Conservation (phyloP, 2,888 invertebrate species). For the Orgyia antiqua region DNA sequence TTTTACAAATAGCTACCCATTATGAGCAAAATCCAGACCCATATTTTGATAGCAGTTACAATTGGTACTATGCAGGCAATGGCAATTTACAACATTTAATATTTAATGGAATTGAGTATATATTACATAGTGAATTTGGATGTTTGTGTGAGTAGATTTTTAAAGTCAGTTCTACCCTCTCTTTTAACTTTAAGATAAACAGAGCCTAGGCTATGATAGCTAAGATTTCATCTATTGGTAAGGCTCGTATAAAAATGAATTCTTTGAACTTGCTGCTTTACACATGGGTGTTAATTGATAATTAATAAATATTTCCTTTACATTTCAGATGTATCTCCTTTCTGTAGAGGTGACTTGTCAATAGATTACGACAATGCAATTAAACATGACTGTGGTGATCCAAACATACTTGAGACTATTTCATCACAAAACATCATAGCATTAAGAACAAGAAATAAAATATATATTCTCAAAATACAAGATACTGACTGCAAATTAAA, state of each 20-base stretch:
- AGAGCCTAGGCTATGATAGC: too few relatives aligned
- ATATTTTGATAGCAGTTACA: constrained; percentile 51
- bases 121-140: constrained; percentile 55
- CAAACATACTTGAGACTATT: constrained; percentile 59
- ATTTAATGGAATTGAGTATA: constrained; percentile 46
- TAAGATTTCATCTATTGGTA: too few relatives aligned
- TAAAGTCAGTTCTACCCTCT: too few relatives aligned
- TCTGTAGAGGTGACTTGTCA: constrained; percentile 34
- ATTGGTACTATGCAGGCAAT: constrained; percentile 69
- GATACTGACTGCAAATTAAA: constrained; percentile 26
- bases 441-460: constrained; percentile 51
- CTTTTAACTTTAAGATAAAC: too few relatives aligned
- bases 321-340: constrained; percentile 48
- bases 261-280: too few relatives aligned
- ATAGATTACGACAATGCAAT: constrained; percentile 31
- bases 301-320: not conserved
- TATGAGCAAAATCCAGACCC: constrained; percentile 57
- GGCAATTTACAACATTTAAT: constrained; percentile 53
- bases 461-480: constrained; percentile 49
- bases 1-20: constrained; percentile 52
- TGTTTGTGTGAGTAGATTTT: constrained; percentile 53
- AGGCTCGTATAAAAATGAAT: too few relatives aligned
- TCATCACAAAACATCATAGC: constrained; percentile 47
- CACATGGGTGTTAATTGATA: too few relatives aligned
- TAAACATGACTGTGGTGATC: constrained; percentile 43